Base-by-base conservation (phyloP, 1,140 invertebrate genomes). In the Habropoda laboriosa region DNA sequence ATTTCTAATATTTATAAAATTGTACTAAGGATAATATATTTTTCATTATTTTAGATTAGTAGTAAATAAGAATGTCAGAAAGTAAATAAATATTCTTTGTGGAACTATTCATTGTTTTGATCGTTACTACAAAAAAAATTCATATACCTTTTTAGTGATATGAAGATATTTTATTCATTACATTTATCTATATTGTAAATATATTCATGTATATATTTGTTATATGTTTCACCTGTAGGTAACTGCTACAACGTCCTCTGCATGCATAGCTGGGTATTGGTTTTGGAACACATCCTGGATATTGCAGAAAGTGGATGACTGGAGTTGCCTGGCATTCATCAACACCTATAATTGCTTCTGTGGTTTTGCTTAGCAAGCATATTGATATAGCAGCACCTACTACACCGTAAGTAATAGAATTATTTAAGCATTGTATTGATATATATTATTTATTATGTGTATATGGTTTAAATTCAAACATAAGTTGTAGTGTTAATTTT, bases 261-360 rank as follows among this genome's bases (percentile, higher is more conserved):
- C 98, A 99, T 13, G 97, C 97, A 92, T 98, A 98, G 60, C 97
- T 98, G 8, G 98, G 97, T 87, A 99, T 98, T 4, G 97, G 97
- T 91, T 98, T 98, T 27, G 97, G 97, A 35, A 97, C 95, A 93
- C 98, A 99, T 45, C 98, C 98, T 5, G 97, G 96, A 92, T 98
- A 97, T 91, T 98, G 97, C 10, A 99, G 93, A 2, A 98, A 96
- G 91, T 99, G 98, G 74, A 98, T 97, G 32, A 99, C 97, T 1
- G 97, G 97, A 27, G 97, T 98, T 66, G 98, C 95, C 92, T 97
- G 96, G 89, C 98, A 99, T 90, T 98, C 97, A 89, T 98, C 97
- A 0, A 95, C 94, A 87, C 91, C 86, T 88, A 92, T 88, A 16
- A 93, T 89, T 53, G 91, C 93, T 77, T 86, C 82, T 10, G 87